Percentiles rank a stretch among this genome's conserved stretches.
Conservation (phyloP, 2,888 invertebrate genomes). For the Psylliodes chrysocephalus region DNA sequence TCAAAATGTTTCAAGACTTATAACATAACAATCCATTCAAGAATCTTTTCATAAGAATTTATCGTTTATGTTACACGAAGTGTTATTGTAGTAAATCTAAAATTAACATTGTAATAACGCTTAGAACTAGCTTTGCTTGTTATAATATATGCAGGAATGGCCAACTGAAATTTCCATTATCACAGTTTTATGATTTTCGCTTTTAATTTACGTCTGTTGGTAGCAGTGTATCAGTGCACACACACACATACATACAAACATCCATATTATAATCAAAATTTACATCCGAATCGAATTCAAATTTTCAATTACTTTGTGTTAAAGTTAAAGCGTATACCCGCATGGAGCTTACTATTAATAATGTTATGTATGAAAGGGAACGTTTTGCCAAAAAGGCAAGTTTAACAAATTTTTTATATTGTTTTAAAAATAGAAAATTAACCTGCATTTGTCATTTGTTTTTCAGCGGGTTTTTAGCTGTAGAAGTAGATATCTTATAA, state of each 20-base stretch:
- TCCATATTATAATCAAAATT: slow-evolving; percentile 15
- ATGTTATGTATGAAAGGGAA: no score
- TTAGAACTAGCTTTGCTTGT: slow-evolving; percentile 9
- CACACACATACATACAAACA: not conserved
- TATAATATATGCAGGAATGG: slow-evolving; percentile 23
- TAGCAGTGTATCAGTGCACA: slow-evolving; percentile 8
- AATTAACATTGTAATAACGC: slow-evolving; percentile 26
- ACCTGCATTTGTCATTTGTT: no score
- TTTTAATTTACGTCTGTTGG: slow-evolving; percentile 22
- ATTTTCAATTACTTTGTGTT: slow-evolving; percentile 5
- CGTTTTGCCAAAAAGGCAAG: no score
- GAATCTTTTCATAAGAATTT: slow-evolving; percentile 18
- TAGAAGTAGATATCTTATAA: no score
- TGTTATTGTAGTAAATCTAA: slow-evolving; percentile 26
- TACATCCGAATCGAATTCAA: slow-evolving; percentile 16
- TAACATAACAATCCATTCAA: slow-evolving; percentile 2
- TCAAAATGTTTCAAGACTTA: not conserved
- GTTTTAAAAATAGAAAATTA: no score
- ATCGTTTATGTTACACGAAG: slow-evolving; percentile 10
- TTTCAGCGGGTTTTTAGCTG: no score
- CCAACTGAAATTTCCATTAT: slow-evolving; percentile 28
- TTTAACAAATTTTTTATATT: no score
- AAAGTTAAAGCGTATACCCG: not conserved
- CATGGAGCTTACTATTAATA: not conserved
- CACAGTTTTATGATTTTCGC: slow-evolving; percentile 26